Evolutionary conservation across 1,140 invertebrate genomes (phyloP).

Genomic region (Catajapyx aquilonaris): DNA sequence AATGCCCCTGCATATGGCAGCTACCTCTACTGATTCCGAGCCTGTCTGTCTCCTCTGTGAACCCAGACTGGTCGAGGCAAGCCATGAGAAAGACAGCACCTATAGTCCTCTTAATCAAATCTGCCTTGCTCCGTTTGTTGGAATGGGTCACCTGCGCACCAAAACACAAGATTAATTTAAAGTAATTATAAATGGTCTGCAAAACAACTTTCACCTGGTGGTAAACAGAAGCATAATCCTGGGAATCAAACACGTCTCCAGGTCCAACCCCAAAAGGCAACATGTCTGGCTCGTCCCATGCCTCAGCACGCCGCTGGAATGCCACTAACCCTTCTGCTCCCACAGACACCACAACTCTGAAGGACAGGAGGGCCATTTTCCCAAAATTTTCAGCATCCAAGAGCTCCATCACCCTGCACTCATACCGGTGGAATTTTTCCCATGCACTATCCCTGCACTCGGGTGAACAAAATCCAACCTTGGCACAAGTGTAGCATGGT

Average conservation of each 20-base stretch:
- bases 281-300: slow-evolving; percentile 6
- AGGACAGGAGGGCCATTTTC: slow-evolving; percentile 25
- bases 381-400: slow-evolving; percentile 17
- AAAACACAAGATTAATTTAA: too few relatives aligned
- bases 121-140: slow-evolving; percentile 19
- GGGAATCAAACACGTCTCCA: slow-evolving; percentile 16
- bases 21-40: slow-evolving; percentile 3
- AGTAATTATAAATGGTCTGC: too few relatives aligned
- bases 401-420: slow-evolving; percentile 28
- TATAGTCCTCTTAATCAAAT: slow-evolving; percentile 26
- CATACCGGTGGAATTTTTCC: slow-evolving; percentile 26
- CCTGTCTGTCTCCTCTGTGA: slow-evolving; percentile 11
- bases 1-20: slow-evolving; percentile 10
- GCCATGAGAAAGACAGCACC: slow-evolving; percentile 30
- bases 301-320: not conserved
- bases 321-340: slow-evolving; percentile 10
- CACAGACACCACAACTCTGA: slow-evolving; percentile 24
- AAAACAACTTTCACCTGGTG: too few relatives aligned
- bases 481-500: slow-evolving; percentile 28
- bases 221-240: slow-evolving; percentile 19
- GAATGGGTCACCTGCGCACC: slow-evolving; percentile 27
- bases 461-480: slow-evolving; percentile 28
- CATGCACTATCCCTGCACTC: slow-evolving; percentile 24
- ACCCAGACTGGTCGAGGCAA: slow-evolving; percentile 23
- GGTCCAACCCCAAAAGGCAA: slow-evolving; percentile 10